Percentiles rank a stretch among this genome's conserved stretches.
Evolutionary conservation across 1,140 invertebrate species (phyloP).

Genomic region (Eriocheir sinensis): DNA sequence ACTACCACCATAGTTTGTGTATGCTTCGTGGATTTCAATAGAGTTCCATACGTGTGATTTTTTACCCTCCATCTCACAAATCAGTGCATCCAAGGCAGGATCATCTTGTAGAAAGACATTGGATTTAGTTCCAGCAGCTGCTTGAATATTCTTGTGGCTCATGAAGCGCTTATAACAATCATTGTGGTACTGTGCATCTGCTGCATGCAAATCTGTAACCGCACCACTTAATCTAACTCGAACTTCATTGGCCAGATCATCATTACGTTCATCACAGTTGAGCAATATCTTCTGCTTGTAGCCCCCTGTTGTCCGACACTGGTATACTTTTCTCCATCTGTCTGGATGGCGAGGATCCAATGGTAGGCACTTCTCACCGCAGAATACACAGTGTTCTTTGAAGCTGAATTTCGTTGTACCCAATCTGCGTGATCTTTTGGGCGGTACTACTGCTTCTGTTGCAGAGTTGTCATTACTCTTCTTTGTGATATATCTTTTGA

Average conservation of each 20-base stretch:
- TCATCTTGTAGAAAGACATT: constrained; percentile 43
- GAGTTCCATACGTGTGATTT: constrained; percentile 38
- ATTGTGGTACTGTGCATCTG: constrained; percentile 54
- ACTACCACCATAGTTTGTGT: constrained; percentile 35
- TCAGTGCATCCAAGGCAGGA: constrained; percentile 51
- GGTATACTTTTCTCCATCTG: constrained; percentile 57
- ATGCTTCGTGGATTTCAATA: constrained; percentile 45
- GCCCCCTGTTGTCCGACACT: constrained; percentile 53
- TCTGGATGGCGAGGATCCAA: constrained; percentile 61
- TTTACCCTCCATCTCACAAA: neutral
- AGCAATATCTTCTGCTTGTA: constrained; percentile 45
- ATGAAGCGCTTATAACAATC: constrained; percentile 49
- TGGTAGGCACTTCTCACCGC: constrained; percentile 55
- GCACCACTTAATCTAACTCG: constrained; percentile 50
- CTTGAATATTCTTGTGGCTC: constrained; percentile 40
- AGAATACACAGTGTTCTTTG: constrained; percentile 58
- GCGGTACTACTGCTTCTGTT: neutral
- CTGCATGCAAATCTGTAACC: constrained; percentile 48
- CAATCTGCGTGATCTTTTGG: constrained; percentile 48
- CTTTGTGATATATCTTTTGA: constrained; percentile 51
- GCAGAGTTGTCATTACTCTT: constrained; percentile 34
- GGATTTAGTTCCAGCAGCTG: constrained; percentile 44
- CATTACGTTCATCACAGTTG: constrained; percentile 41
- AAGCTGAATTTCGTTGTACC: constrained; percentile 36
- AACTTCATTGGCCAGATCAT: neutral